phyloP scores from a whole-genome alignment of 2,888 invertebrate species.

The Drymonia ruficornis region DNA sequence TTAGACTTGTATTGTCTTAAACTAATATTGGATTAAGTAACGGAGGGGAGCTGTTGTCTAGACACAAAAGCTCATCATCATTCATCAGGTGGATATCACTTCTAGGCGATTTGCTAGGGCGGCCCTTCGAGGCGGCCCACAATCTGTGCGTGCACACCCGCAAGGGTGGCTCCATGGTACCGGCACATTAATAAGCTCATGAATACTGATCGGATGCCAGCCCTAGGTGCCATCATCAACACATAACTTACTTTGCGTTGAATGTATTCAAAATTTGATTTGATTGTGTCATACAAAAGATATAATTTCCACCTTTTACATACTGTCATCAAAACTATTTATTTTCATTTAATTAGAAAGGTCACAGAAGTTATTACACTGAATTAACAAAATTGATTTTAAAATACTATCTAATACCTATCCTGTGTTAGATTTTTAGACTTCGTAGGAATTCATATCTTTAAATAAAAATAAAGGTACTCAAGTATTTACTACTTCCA shows the following conservation, averaged over 20 bases:
- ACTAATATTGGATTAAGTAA: not conserved
- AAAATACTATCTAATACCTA: no score
- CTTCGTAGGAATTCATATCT: no score
- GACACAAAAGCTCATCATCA: constrained; percentile 56
- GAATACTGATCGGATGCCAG: constrained; percentile 66
- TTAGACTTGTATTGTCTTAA: constrained; percentile 9
- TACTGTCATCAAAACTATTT: no score
- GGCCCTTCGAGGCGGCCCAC: constrained; percentile 49
- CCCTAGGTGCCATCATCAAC: constrained; percentile 33
- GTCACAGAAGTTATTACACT: no score
- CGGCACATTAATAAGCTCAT: constrained; percentile 75
- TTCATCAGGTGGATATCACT: constrained; percentile 68
- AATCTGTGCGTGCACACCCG: constrained; percentile 58
- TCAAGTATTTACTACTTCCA: not conserved
- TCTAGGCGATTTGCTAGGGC: constrained; percentile 72
- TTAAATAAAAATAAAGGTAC: not conserved
- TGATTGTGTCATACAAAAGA: no score
- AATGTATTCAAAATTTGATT: no score
- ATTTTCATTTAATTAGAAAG: no score
- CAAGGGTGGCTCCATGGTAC: constrained; percentile 56
- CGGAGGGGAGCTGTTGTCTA: constrained; percentile 13
- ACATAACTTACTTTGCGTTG: not conserved
- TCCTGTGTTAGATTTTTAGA: no score
- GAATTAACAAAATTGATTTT: no score
- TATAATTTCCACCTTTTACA: no score